Percentiles rank a stretch among this genome's conserved stretches.
These are phyloP conservation scores for Enteromius fasciolatus DNA, from an alignment of 2,797 vertebrate species.

Conservation along the genomic window DNA sequence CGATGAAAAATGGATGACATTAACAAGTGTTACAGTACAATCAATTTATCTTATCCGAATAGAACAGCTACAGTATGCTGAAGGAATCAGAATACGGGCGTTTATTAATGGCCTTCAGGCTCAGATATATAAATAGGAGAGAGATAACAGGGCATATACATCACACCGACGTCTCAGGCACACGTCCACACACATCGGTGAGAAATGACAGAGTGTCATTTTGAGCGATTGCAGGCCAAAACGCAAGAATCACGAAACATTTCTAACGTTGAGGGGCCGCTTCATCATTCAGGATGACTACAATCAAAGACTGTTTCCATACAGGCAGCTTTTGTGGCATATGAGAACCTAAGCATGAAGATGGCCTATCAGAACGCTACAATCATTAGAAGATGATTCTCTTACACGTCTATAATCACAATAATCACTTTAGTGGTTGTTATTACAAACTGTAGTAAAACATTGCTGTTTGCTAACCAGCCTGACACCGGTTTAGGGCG, in stretches of 20 bases:
- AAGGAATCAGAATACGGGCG: constrained; percentile 68
- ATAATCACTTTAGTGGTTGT: neutral
- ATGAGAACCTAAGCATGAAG: neutral
- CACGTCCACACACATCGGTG: constrained; percentile 54
- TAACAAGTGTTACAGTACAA: constrained; percentile 64
- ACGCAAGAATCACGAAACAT: constrained; percentile 65
- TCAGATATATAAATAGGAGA: constrained; percentile 65
- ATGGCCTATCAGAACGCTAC: neutral
- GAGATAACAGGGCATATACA: constrained; percentile 67
- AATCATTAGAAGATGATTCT: neutral
- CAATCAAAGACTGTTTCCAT: constrained; percentile 33
- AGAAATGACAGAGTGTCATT: constrained; percentile 60
- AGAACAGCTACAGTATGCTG: constrained; percentile 63
- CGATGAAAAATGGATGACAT: constrained; percentile 72
- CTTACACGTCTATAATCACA: neutral
- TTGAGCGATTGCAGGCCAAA: constrained; percentile 63
- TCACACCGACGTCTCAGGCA: constrained; percentile 58
- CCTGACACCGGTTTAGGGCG: neutral
- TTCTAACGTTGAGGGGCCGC: constrained; percentile 59
- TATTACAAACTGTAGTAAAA: neutral
- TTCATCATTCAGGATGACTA: constrained; percentile 59
- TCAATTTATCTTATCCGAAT: constrained; percentile 65
- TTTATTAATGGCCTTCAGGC: constrained; percentile 68
- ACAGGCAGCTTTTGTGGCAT: neutral
- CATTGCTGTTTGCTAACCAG: neutral